Percentiles rank a stretch among this genome's conserved stretches.
phyloP scores from a whole-genome alignment of 2,797 vertebrate species.

The Melanotaenia trifasciata region DNA sequence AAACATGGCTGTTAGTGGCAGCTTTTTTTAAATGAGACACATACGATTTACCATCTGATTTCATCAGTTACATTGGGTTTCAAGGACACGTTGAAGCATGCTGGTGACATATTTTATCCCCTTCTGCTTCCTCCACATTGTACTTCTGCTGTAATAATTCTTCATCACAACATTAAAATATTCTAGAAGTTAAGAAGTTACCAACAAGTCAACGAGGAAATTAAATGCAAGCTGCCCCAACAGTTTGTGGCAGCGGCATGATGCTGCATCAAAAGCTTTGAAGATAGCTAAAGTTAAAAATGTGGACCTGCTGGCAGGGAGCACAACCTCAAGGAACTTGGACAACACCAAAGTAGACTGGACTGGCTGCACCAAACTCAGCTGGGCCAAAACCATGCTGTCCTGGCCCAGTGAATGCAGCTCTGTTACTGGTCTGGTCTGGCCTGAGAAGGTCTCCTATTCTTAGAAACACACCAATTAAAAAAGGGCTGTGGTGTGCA shows the following conservation, averaged over 20 bases:
- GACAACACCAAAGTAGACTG: slow-evolving; percentile 33
- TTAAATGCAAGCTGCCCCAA: background rate
- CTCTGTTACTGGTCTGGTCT: slow-evolving; percentile 45
- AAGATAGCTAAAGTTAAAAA: slow-evolving; percentile 25
- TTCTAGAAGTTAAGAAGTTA: background rate
- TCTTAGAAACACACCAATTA: slow-evolving; percentile 67
- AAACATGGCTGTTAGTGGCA: background rate
- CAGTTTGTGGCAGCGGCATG: background rate
- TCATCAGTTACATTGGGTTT: background rate
- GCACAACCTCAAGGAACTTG: slow-evolving; percentile 59
- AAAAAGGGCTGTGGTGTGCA: slow-evolving; percentile 48
- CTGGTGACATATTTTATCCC: background rate
- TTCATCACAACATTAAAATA: background rate
- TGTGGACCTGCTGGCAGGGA: slow-evolving; percentile 55
- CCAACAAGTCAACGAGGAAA: background rate
- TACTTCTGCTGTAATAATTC: background rate
- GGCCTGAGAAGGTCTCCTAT: slow-evolving; percentile 61
- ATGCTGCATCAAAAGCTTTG: background rate
- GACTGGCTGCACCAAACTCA: slow-evolving; percentile 35
- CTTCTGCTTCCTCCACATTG: background rate
- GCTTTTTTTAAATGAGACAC: background rate
- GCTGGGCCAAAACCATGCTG: slow-evolving; percentile 61
- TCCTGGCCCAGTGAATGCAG: slow-evolving; percentile 50
- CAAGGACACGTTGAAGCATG: background rate
- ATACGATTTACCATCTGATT: background rate